Percentiles rank a stretch among this genome's conserved stretches.
phyloP scores from a whole-genome alignment of 1,140 invertebrate species.

The Tetragnatha versicolor region DNA sequence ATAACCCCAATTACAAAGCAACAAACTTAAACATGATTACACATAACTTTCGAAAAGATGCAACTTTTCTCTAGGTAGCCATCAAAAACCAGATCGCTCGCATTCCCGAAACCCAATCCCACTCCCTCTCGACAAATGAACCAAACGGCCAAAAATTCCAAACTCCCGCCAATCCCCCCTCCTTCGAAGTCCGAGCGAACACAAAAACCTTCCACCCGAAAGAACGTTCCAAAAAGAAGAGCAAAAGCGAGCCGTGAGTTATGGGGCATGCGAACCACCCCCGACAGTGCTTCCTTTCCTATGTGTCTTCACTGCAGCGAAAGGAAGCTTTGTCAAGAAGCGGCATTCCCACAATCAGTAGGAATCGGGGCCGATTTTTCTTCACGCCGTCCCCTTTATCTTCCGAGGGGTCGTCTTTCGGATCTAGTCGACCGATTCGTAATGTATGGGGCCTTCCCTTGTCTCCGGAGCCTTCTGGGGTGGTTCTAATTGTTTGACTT shows the following conservation, averaged over 20 bases:
- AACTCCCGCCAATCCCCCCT: too few species aligned
- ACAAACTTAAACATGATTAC: too few species aligned
- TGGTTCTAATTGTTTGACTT: too few species aligned
- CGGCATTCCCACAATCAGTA: constrained; percentile 43
- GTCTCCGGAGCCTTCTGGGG: background rate
- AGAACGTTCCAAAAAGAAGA: background rate
- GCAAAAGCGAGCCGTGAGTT: constrained; percentile 2
- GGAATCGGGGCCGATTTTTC: constrained; percentile 44
- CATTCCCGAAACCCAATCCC: too few species aligned
- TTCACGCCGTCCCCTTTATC: constrained; percentile 14
- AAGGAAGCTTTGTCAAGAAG: constrained; percentile 50
- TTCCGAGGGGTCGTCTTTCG: constrained; percentile 1
- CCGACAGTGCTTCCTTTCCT: constrained; percentile 40
- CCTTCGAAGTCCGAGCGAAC: too few species aligned
- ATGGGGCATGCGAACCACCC: constrained; percentile 41
- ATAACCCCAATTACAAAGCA: too few species aligned
- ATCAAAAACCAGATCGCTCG: too few species aligned
- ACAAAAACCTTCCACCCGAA: constrained; percentile 24
- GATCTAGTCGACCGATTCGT: constrained; percentile 24
- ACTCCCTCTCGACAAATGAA: too few species aligned
- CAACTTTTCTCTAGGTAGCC: too few species aligned
- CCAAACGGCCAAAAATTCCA: too few species aligned
- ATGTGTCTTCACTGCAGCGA: constrained; percentile 51
- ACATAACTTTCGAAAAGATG: too few species aligned
- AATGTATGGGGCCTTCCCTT: constrained; percentile 24